These are phyloP conservation scores for Ferrisia virgata DNA, from an alignment of 2,888 invertebrate genomes.

Conservation along the genomic window DNA sequence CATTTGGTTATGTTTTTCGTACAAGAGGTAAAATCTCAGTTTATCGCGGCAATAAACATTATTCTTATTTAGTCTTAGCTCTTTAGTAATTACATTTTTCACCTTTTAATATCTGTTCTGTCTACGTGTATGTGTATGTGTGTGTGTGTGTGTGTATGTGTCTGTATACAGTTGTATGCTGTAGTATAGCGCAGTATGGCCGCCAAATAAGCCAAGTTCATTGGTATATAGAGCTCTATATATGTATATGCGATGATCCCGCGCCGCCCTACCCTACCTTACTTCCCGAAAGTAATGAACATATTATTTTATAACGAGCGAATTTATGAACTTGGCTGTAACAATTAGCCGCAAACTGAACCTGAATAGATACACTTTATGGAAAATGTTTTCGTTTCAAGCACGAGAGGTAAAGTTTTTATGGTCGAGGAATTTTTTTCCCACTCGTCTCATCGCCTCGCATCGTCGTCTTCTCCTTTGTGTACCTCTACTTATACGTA, in stretches of 20 bases:
- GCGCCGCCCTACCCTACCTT: too few species aligned
- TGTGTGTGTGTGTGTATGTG: too few species aligned
- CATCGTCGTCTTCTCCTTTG: too few species aligned
- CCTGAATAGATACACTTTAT: conserved; percentile 26
- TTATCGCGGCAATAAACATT: conserved; percentile 40
- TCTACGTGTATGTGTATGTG: too few species aligned
- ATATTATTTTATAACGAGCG: conserved; percentile 15
- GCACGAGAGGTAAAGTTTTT: not conserved
- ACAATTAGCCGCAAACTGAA: conserved; percentile 21
- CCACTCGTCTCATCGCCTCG: not conserved
- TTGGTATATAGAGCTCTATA: too few species aligned
- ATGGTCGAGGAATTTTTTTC: not conserved
- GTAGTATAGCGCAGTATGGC: not conserved
- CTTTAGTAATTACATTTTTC: conserved; percentile 38
- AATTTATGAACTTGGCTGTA: conserved; percentile 23
- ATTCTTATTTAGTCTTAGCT: conserved; percentile 38
- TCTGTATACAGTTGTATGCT: too few species aligned
- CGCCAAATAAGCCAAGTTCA: not conserved
- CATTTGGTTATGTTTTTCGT: conserved; percentile 8
- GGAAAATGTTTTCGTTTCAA: conserved; percentile 12
- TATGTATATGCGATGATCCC: too few species aligned
- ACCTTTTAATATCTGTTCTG: conserved; percentile 10
- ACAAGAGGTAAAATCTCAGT: conserved; percentile 21
- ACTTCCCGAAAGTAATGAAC: not conserved
- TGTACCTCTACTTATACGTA: too few species aligned